A percentile compares a stretch with the other conserved stretches of the same genome.
Evolutionary conservation across 2,797 vertebrate species (phyloP).

Genomic region (Tamandua tetradactyla): DNA sequence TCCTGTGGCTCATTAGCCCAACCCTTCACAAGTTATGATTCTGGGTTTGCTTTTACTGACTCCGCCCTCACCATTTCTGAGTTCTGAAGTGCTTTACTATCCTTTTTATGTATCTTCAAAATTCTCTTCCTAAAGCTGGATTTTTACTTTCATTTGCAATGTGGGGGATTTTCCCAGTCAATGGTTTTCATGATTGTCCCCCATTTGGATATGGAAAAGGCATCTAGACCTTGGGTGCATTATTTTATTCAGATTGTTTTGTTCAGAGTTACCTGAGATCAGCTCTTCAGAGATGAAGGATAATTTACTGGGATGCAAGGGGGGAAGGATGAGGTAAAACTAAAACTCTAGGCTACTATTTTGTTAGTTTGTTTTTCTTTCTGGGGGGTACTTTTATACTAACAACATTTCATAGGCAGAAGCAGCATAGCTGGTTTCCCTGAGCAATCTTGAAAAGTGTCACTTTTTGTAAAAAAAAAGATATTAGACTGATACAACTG

Average conservation of each 20-base stretch:
- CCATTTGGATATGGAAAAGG: not conserved
- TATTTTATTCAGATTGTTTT: slow-evolving; percentile 46
- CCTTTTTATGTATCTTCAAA: not conserved
- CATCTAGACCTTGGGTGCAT: not conserved
- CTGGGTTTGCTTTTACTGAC: not conserved
- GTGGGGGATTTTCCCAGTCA: not conserved
- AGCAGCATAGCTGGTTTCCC: not conserved
- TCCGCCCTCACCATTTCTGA: not conserved
- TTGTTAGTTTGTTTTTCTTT: too few species aligned
- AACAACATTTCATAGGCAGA: not conserved
- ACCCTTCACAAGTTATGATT: not conserved
- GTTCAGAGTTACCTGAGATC: slow-evolving; percentile 15
- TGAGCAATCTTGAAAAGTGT: not conserved
- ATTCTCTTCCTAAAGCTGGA: not conserved
- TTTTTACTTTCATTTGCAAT: not conserved
- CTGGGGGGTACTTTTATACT: not conserved
- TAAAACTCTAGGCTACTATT: not conserved
- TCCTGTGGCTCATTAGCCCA: slow-evolving; percentile 9
- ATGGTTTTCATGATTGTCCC: not conserved
- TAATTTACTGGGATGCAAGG: not conserved
- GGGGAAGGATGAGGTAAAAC: not conserved
- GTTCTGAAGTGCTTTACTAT: not conserved
- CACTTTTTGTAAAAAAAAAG: not conserved
- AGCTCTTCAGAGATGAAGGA: not conserved
- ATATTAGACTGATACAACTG: not conserved